These are phyloP conservation scores for Discoglossus pictus DNA, from an alignment of 2,797 vertebrate species.

Conservation along the genomic window DNA sequence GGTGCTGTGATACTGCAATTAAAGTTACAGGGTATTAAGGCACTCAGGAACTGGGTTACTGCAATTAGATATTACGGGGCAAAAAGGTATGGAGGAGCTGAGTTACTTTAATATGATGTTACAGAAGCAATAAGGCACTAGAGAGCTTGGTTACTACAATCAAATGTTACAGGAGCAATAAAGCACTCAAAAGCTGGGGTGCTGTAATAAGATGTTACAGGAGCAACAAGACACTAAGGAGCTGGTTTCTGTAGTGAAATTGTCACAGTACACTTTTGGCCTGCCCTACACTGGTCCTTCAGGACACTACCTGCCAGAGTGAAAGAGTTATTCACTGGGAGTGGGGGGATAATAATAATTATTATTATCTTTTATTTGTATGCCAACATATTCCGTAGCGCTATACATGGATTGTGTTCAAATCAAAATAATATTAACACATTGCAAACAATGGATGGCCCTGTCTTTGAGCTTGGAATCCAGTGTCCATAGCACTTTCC, in stretches of 20 bases:
- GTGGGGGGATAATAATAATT: too few species aligned
- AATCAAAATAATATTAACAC: too few species aligned
- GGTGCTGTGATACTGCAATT: conserved; percentile 11
- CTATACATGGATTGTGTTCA: too few species aligned
- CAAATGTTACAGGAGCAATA: neutral
- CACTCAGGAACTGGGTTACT: neutral
- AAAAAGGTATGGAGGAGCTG: neutral
- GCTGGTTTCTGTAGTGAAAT: neutral
- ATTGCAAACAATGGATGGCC: too few species aligned
- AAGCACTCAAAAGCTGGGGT: neutral
- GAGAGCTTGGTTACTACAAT: neutral
- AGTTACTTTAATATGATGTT: neutral
- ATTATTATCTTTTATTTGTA: too few species aligned
- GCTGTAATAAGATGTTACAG: neutral
- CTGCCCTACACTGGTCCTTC: too few species aligned
- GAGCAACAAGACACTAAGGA: conserved; percentile 1
- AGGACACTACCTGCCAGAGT: too few species aligned
- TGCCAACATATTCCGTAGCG: too few species aligned
- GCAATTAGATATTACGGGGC: neutral
- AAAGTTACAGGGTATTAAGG: neutral
- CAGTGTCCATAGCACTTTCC: too few species aligned
- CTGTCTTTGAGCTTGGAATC: too few species aligned
- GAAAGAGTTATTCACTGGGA: too few species aligned
- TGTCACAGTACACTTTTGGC: too few species aligned
- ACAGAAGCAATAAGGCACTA: neutral